Evolutionary conservation across 2,113 vertebrate genomes (phyloP).

Genomic region (Damaliscus lunatus): DNA sequence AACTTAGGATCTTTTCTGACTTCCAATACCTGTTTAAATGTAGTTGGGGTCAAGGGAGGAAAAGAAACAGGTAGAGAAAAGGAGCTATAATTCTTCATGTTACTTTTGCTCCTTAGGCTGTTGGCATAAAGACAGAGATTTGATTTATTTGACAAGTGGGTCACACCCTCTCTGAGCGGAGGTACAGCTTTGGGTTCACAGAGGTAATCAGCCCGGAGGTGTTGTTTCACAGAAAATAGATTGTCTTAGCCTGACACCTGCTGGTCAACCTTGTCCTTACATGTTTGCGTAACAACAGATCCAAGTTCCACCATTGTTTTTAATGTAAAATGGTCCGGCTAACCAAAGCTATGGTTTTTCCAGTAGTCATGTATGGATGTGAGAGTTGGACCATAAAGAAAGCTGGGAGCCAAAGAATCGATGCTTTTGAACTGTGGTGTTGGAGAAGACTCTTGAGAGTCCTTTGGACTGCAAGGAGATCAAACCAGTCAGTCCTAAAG

Average conservation of each 20-base stretch:
- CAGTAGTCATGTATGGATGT: neutral
- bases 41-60: neutral
- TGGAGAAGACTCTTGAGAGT: neutral
- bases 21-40: neutral
- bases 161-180: fast-evolving
- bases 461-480: neutral
- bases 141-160: neutral
- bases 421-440: neutral
- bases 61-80: neutral
- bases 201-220: fast-evolving
- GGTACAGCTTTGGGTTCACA: neutral
- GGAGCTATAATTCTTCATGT: neutral
- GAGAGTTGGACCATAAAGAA: neutral
- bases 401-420: fast-evolving
- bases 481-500: neutral
- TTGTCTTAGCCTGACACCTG: conserved; percentile 67
- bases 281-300: neutral
- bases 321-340: neutral
- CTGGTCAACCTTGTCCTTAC: conserved; percentile 17
- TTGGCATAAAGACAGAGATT: neutral
- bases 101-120: neutral
- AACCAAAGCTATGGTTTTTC: neutral
- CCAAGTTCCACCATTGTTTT: neutral
- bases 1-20: neutral
- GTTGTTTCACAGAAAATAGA: neutral